phyloP scores from a whole-genome alignment of 2,888 invertebrate genomes.

The Polia nebulosa region DNA sequence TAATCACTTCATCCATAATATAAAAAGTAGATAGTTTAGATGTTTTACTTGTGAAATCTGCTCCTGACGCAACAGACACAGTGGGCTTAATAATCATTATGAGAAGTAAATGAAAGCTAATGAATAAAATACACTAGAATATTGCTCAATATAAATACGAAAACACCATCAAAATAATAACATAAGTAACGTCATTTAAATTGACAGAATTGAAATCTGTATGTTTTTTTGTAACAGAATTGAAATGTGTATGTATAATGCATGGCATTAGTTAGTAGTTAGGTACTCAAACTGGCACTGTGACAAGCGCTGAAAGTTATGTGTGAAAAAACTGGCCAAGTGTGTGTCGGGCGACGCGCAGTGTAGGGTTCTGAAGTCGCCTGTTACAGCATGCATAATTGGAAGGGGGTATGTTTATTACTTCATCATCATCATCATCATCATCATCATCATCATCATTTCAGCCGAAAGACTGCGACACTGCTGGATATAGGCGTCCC shows the following conservation, averaged over 20 bases:
- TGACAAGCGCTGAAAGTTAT: too few species aligned
- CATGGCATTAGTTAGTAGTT: neutral
- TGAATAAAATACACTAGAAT: conserved; percentile 44
- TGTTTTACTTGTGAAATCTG: conserved; percentile 29
- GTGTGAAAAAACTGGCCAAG: too few species aligned
- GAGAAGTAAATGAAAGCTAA: conserved; percentile 1
- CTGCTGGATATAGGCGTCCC: too few species aligned
- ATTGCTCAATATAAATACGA: conserved; percentile 1
- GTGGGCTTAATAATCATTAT: neutral
- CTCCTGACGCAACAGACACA: neutral
- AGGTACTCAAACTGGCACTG: too few species aligned
- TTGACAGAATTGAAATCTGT: neutral
- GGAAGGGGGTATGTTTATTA: too few species aligned
- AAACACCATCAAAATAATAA: conserved; percentile 9
- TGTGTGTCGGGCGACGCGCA: too few species aligned
- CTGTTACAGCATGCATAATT: too few species aligned
- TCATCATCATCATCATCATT: too few species aligned
- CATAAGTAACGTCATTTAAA: conserved; percentile 33
- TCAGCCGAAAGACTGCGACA: too few species aligned
- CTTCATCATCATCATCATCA: too few species aligned
- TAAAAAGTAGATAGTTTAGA: neutral
- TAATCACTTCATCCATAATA: neutral
- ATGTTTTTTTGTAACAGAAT: neutral
- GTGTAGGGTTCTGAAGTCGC: too few species aligned
- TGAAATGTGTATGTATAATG: too few species aligned